Conservation (phyloP, 2,888 invertebrate species). For the Antheraea assamensis region DNA sequence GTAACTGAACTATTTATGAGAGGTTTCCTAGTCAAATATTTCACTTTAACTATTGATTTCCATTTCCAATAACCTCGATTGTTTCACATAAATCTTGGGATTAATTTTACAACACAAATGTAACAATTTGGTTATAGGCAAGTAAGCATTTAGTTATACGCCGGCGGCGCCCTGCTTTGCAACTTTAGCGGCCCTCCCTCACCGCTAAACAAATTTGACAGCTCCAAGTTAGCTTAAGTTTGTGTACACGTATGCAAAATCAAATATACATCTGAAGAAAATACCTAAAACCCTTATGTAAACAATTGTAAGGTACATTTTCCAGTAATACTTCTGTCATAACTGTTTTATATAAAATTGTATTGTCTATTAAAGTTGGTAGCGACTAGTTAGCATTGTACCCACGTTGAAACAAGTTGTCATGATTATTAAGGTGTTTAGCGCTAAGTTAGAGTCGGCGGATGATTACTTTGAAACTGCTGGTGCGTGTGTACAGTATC, state of each 20-base stretch:
- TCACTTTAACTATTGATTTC: slow-evolving; percentile 21
- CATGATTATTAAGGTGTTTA: slow-evolving; percentile 78
- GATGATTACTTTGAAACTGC: slow-evolving; percentile 45
- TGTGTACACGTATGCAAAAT: slow-evolving; percentile 62
- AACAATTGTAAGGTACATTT: slow-evolving; percentile 6
- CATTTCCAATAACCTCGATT: slow-evolving; percentile 47
- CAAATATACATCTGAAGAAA: slow-evolving; percentile 29
- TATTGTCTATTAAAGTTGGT: slow-evolving; percentile 60
- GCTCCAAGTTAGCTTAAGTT: slow-evolving; percentile 78
- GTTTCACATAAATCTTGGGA: slow-evolving; percentile 71
- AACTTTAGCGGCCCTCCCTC: slow-evolving; percentile 74
- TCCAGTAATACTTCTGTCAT: slow-evolving; percentile 14
- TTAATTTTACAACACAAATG: slow-evolving; percentile 80
- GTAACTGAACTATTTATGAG: slow-evolving; percentile 57
- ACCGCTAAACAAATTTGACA: slow-evolving; percentile 82
- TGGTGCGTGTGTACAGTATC: slow-evolving; percentile 13
- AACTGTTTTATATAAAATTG: slow-evolving; percentile 27
- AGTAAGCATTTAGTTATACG: slow-evolving; percentile 78
- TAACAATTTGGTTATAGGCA: slow-evolving; percentile 75
- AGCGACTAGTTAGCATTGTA: slow-evolving; percentile 76
- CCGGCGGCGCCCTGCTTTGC: slow-evolving; percentile 67
- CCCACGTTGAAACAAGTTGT: slow-evolving; percentile 75
- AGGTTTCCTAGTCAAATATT: slow-evolving; percentile 50
- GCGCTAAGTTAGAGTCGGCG: slow-evolving; percentile 49
- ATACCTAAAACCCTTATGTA: slow-evolving; percentile 27